Evolutionary conservation across 2,797 vertebrate species (phyloP).

Genomic region (Chrysolophus pictus): DNA sequence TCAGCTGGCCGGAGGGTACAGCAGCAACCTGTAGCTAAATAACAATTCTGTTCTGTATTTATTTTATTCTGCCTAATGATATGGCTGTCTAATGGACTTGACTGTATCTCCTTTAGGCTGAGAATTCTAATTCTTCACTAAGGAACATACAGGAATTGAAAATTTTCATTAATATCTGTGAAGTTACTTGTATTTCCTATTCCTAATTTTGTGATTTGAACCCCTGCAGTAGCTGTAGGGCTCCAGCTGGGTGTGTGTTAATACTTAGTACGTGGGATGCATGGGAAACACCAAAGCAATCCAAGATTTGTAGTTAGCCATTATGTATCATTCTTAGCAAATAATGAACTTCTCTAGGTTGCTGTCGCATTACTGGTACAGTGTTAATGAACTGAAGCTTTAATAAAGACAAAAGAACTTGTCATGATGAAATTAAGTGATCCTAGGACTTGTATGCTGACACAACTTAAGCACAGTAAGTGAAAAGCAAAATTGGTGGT

Average conservation of each 20-base stretch:
- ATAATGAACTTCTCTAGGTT: neutral
- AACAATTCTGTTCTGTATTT: neutral
- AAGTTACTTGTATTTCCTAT: neutral
- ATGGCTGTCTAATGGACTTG: neutral
- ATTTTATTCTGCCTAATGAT: neutral
- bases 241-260: neutral
- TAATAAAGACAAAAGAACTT: neutral
- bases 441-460: neutral
- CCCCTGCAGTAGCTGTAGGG: neutral
- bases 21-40: neutral
- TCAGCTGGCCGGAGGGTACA: neutral
- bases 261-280: neutral
- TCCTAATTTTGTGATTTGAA: neutral
- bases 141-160: neutral
- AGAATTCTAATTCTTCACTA: neutral
- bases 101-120: neutral
- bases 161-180: neutral
- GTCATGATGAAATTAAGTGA: neutral
- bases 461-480: neutral
- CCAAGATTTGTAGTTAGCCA: neutral
- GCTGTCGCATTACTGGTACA: neutral
- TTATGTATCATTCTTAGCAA: neutral
- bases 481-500: neutral
- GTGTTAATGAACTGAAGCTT: neutral
- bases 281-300: neutral